Percentiles rank a stretch among this genome's conserved stretches.
Conservation (phyloP, 1,140 invertebrate genomes). For the Lordiphosa collinella region DNA sequence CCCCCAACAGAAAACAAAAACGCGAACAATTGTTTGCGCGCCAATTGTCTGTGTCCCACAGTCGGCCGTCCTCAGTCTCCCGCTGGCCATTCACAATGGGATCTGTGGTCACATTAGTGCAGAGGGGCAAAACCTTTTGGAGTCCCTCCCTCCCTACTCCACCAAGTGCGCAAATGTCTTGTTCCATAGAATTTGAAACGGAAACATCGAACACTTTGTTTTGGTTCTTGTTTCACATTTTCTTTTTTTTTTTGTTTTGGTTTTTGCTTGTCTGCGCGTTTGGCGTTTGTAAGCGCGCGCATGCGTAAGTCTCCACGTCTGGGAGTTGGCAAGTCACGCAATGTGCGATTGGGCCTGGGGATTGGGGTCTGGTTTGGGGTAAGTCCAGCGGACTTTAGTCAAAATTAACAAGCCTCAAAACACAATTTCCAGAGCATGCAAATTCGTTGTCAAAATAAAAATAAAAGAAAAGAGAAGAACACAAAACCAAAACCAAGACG, state of each 20-base stretch:
- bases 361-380: constrained; percentile 15
- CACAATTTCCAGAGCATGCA: constrained; percentile 76
- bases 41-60: constrained; percentile 58
- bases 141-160: background rate
- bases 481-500: constrained; percentile 24
- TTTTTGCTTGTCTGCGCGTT: constrained; percentile 35
- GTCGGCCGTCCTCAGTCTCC: constrained; percentile 22
- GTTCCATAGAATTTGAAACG: constrained; percentile 77
- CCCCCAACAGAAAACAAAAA: constrained; percentile 28
- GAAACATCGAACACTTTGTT: constrained; percentile 78
- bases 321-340: constrained; percentile 61
- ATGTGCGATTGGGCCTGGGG: constrained; percentile 32
- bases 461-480: constrained; percentile 17
- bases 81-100: constrained; percentile 7
- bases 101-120: constrained; percentile 24
- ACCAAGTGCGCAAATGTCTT: constrained; percentile 59
- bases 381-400: constrained; percentile 61
- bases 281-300: constrained; percentile 75
- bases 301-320: constrained; percentile 62
- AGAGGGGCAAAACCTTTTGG: constrained; percentile 7
- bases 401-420: constrained; percentile 77
- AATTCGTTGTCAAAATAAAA: constrained; percentile 75
- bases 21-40: constrained; percentile 71
- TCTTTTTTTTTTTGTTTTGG: constrained; percentile 24
- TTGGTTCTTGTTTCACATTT: constrained; percentile 76